Percentiles rank a stretch among this genome's conserved stretches.
Evolutionary conservation across 2,797 vertebrate genomes (phyloP).

Genomic region (Paramormyrops hopkinsi): DNA sequence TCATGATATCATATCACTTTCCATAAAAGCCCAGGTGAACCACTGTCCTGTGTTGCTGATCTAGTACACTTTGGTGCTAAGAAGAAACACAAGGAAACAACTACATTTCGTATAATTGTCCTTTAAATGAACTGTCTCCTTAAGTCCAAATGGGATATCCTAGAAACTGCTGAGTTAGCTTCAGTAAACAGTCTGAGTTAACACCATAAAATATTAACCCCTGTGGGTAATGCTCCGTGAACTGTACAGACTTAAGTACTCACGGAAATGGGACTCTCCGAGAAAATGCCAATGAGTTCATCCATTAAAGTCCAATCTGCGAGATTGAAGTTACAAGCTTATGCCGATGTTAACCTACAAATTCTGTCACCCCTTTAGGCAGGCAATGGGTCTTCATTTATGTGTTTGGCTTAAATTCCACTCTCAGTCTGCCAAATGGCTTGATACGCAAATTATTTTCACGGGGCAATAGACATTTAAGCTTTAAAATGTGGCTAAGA

Average conservation of each 20-base stretch:
- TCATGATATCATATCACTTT: neutral
- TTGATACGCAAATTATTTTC: neutral
- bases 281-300: neutral
- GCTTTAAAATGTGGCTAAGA: neutral
- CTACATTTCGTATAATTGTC: neutral
- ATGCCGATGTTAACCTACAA: neutral
- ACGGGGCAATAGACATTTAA: neutral
- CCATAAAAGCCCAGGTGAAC: neutral
- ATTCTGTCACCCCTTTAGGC: neutral
- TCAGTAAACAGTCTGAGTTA: constrained; percentile 3
- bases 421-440: neutral
- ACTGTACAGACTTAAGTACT: neutral
- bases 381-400: neutral
- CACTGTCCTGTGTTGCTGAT: neutral
- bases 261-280: neutral
- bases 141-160: neutral
- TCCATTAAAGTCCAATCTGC: neutral
- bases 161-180: neutral
- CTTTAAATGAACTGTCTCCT: neutral
- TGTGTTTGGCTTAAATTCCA: neutral
- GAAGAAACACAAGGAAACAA: neutral
- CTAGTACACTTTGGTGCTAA: neutral
- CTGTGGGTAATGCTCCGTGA: neutral
- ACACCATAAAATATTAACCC: constrained; percentile 10
- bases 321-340: neutral